phyloP scores from a whole-genome alignment of 2,113 vertebrate species.

The Falcunculus frontatus region DNA sequence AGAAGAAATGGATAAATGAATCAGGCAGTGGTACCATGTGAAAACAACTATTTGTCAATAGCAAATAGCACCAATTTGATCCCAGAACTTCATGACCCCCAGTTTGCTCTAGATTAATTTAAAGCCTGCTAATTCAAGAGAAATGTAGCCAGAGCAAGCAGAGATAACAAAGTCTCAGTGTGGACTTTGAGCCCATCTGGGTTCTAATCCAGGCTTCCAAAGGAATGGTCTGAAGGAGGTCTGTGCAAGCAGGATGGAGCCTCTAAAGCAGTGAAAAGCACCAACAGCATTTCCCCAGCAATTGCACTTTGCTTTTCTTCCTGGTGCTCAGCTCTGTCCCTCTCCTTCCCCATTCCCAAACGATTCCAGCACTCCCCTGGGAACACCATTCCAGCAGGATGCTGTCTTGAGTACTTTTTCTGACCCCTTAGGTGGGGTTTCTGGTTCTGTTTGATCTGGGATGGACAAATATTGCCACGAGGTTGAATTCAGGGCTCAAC shows the following conservation, averaged over 20 bases:
- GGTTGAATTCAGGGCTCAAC: neutral
- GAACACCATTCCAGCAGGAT: neutral
- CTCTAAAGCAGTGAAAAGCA: neutral
- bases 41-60: neutral
- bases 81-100: neutral
- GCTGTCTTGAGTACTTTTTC: neutral
- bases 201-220: neutral
- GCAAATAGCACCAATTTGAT: neutral
- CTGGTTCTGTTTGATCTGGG: neutral
- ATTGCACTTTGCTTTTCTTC: neutral
- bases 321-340: neutral
- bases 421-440: neutral
- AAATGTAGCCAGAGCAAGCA: neutral
- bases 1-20: neutral
- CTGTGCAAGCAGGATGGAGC: neutral
- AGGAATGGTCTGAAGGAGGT: neutral
- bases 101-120: neutral
- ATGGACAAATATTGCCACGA: neutral
- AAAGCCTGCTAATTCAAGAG: neutral
- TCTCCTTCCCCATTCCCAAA: neutral
- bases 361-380: neutral
- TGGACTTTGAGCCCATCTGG: neutral
- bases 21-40: neutral
- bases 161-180: neutral
- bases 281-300: fast-evolving